A percentile compares a stretch with the other conserved stretches of the same genome.
These are phyloP conservation scores for Rhinoraja longicauda DNA, from an alignment of 2,797 vertebrate genomes.

Conservation along the genomic window DNA sequence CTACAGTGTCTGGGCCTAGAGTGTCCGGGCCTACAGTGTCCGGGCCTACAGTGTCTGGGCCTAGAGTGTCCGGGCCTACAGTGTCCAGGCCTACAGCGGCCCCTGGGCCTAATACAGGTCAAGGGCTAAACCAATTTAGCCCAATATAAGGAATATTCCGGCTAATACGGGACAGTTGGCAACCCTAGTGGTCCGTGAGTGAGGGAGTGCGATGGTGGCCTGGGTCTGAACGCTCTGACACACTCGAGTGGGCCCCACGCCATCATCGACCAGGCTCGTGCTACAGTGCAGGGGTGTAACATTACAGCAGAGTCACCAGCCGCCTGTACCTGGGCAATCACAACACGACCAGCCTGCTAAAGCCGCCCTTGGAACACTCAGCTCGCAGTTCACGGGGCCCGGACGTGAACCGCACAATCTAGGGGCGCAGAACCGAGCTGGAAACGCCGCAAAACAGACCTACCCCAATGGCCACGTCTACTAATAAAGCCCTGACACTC, in stretches of 20 bases:
- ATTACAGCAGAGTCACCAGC: not conserved
- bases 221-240: not conserved
- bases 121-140: no score
- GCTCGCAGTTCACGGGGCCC: not conserved
- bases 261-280: not conserved
- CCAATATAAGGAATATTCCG: no score
- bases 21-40: no score
- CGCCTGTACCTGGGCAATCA: not conserved
- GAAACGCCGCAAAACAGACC: not conserved
- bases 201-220: no score
- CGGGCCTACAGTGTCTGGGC: no score
- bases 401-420: not conserved
- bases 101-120: no score
- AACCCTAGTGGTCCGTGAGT: no score
- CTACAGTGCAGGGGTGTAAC: not conserved
- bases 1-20: no score
- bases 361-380: not conserved
- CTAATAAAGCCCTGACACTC: not conserved
- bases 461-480: not conserved
- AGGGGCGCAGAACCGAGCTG: not conserved
- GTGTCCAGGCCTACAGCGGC: no score
- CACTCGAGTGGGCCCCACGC: not conserved
- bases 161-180: no score
- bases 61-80: no score
- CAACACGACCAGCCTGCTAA: not conserved